These are phyloP conservation scores for Nerophis ophidion DNA, from an alignment of 2,113 vertebrate genomes.

Conservation along the genomic window DNA sequence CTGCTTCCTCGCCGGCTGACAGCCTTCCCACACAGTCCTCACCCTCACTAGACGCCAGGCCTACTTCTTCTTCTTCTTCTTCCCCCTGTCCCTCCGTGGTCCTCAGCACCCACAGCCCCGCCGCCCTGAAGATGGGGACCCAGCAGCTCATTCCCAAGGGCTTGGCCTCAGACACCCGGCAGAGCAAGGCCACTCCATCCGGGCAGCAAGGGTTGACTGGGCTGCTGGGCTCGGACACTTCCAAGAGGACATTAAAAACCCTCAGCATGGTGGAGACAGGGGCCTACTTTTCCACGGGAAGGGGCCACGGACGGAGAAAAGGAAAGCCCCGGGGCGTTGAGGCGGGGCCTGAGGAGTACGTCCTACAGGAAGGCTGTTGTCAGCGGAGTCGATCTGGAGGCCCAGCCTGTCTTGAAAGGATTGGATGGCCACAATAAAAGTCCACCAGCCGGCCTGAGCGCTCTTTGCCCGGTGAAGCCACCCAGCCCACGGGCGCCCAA, in stretches of 20 bases:
- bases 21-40: constrained; percentile 51
- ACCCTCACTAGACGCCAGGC: constrained; percentile 38
- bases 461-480: constrained; percentile 16
- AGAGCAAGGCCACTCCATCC: constrained; percentile 47
- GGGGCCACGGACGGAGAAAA: constrained; percentile 60
- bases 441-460: constrained; percentile 13
- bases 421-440: constrained; percentile 72
- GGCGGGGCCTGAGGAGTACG: constrained; percentile 83
- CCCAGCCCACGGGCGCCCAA: constrained; percentile 19
- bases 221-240: constrained; percentile 63
- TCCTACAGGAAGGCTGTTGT: constrained; percentile 92
- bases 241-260: constrained; percentile 66
- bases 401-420: constrained; percentile 65
- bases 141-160: constrained; percentile 88
- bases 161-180: constrained; percentile 72
- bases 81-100: constrained; percentile 63
- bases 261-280: constrained; percentile 85
- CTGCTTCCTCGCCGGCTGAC: constrained; percentile 48
- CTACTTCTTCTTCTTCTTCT: constrained; percentile 58
- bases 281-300: constrained; percentile 52
- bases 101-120: constrained; percentile 83
- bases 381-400: constrained; percentile 79
- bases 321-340: constrained; percentile 72
- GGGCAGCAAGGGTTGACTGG: constrained; percentile 38
- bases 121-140: constrained; percentile 81